Conservation (phyloP, 2,888 invertebrate species). For the Dryocosmus kuriphilus region DNA sequence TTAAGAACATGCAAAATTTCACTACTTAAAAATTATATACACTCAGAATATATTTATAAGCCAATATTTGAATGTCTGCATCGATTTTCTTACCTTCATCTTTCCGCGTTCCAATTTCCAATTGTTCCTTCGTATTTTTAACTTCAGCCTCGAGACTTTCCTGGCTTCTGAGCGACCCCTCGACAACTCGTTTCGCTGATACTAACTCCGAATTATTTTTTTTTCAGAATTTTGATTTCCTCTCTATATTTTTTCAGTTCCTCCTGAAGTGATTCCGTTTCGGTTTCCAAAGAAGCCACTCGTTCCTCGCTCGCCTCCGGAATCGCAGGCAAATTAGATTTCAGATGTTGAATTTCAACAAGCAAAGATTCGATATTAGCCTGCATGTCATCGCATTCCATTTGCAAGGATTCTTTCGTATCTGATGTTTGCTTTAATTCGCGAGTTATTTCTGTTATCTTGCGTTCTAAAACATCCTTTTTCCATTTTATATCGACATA, state of each 20-base stretch:
- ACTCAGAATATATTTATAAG: neutral
- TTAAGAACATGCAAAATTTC: too few species aligned
- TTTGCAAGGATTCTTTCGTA: constrained; percentile 68
- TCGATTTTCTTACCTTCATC: constrained; percentile 7
- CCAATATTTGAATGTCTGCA: neutral
- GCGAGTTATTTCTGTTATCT: constrained; percentile 70
- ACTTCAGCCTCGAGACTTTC: constrained; percentile 80
- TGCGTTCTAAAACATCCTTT: constrained; percentile 74
- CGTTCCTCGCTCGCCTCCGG: constrained; percentile 74
- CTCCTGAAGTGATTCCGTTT: constrained; percentile 75
- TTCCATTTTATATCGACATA: constrained; percentile 72
- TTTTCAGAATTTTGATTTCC: constrained; percentile 63
- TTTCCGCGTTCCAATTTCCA: constrained; percentile 68
- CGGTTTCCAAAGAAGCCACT: constrained; percentile 71
- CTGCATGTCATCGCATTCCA: constrained; percentile 73
- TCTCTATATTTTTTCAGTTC: constrained; percentile 78
- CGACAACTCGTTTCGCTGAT: constrained; percentile 55
- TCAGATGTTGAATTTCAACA: constrained; percentile 68
- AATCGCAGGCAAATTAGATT: constrained; percentile 72
- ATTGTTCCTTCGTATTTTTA: constrained; percentile 79
- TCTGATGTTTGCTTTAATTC: constrained; percentile 69
- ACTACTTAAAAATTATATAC: neutral
- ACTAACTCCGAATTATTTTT: constrained; percentile 65
- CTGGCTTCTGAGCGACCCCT: constrained; percentile 76
- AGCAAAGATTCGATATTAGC: constrained; percentile 72